Conservation (phyloP, 2,113 vertebrate species). For the Leptobrachium leishanense region DNA sequence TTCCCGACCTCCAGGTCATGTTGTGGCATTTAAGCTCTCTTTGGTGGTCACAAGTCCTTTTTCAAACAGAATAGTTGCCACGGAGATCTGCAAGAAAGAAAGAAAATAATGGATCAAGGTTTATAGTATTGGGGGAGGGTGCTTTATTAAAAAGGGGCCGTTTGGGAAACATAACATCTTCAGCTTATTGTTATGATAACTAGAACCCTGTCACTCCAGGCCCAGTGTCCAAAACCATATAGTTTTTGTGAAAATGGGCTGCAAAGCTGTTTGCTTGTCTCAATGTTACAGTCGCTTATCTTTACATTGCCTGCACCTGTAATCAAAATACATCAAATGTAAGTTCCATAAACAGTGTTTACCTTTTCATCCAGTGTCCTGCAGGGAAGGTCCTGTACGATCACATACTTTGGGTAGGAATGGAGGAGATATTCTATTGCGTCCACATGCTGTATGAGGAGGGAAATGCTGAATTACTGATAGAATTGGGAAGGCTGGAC, state of each 20-base stretch:
- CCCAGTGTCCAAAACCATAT: no score
- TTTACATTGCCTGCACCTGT: no score
- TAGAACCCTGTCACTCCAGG: no score
- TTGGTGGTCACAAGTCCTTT: constrained; percentile 73
- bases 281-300: no score
- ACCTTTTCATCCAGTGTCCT: constrained; percentile 77
- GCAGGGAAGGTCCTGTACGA: constrained; percentile 79
- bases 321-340: no score
- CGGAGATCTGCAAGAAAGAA: constrained; percentile 55
- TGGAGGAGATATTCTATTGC: constrained; percentile 86
- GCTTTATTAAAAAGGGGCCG: no score
- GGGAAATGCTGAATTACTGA: not conserved
- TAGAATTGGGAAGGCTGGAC: no score
- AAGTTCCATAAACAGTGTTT: not conserved
- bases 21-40: constrained; percentile 58
- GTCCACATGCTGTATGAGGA: constrained; percentile 72
- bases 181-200: no score
- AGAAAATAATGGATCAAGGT: not conserved
- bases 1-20: not conserved
- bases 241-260: no score
- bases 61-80: constrained; percentile 72
- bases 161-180: no score
- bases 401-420: constrained; percentile 83
- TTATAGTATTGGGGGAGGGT: no score
- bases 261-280: no score